Evolutionary conservation across 1,140 invertebrate species (phyloP).

Genomic region (Mylabris phalerata): DNA sequence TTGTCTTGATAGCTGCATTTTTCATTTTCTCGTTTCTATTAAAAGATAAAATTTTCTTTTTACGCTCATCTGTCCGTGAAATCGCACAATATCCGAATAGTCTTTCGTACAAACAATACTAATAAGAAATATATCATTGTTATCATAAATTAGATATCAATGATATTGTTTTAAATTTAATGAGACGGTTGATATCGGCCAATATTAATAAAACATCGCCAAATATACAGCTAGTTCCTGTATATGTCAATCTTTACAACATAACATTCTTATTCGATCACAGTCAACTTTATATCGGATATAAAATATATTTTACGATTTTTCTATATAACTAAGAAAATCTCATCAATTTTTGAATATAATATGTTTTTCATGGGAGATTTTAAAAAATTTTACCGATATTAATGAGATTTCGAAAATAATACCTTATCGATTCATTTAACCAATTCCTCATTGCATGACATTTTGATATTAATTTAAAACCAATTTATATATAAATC

Average conservation of each 20-base stretch:
- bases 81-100: no score
- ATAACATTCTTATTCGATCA: slow-evolving; percentile 19
- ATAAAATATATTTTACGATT: slow-evolving; percentile 21
- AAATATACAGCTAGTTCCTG: slow-evolving; percentile 11
- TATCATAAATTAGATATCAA: no score
- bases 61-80: not conserved
- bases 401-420: not conserved
- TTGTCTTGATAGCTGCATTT: no score
- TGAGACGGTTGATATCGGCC: slow-evolving; percentile 11
- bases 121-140: no score
- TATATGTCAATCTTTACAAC: slow-evolving; percentile 18
- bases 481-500: no score
- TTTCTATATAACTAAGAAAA: slow-evolving; percentile 19
- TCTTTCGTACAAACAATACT: no score
- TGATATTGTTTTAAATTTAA: not conserved
- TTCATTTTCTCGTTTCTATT: no score
- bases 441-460: slow-evolving; percentile 8
- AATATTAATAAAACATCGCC: slow-evolving; percentile 15
- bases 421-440: no score
- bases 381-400: not conserved
- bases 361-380: slow-evolving; percentile 1
- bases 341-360: slow-evolving; percentile 20
- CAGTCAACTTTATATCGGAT: slow-evolving; percentile 16
- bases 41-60: no score
- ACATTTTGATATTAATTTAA: slow-evolving; percentile 8